These are phyloP conservation scores for Horisme vitalbata DNA, from an alignment of 2,888 invertebrate species.

Conservation along the genomic window DNA sequence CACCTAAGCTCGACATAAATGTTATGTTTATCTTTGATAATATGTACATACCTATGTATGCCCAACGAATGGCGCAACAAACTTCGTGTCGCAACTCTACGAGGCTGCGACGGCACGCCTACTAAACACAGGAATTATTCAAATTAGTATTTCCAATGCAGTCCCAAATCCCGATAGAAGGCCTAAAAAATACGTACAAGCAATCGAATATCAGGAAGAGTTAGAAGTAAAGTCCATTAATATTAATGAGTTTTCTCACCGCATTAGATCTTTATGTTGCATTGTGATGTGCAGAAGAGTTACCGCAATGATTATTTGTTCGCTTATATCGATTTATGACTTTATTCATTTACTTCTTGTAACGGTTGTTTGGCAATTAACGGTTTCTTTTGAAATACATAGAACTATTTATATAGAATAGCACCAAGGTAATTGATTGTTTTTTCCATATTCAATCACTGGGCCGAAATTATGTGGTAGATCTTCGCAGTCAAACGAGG, in stretches of 20 bases:
- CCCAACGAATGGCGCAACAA: slow-evolving; percentile 49
- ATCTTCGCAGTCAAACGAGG: slow-evolving; percentile 44
- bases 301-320: slow-evolving; percentile 3
- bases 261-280: slow-evolving; percentile 8
- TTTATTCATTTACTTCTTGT: slow-evolving; percentile 15
- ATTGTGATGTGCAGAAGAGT: slow-evolving; percentile 11
- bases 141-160: slow-evolving; percentile 1
- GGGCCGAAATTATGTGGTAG: too few species aligned
- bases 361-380: neutral
- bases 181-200: neutral
- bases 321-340: slow-evolving; percentile 1
- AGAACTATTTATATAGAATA: too few species aligned
- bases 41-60: slow-evolving; percentile 38
- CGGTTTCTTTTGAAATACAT: too few species aligned
- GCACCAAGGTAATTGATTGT: too few species aligned
- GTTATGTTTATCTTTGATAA: slow-evolving; percentile 51
- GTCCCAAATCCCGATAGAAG: too few species aligned
- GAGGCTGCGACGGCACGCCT: slow-evolving; percentile 33
- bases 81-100: slow-evolving; percentile 45
- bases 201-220: slow-evolving; percentile 8
- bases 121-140: slow-evolving; percentile 34
- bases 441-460: too few species aligned
- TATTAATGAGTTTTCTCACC: slow-evolving; percentile 20
- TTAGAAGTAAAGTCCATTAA: slow-evolving; percentile 14
- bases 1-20: slow-evolving; percentile 11